Conservation (phyloP, 1,140 invertebrate genomes). For the Spodoptera litura region DNA sequence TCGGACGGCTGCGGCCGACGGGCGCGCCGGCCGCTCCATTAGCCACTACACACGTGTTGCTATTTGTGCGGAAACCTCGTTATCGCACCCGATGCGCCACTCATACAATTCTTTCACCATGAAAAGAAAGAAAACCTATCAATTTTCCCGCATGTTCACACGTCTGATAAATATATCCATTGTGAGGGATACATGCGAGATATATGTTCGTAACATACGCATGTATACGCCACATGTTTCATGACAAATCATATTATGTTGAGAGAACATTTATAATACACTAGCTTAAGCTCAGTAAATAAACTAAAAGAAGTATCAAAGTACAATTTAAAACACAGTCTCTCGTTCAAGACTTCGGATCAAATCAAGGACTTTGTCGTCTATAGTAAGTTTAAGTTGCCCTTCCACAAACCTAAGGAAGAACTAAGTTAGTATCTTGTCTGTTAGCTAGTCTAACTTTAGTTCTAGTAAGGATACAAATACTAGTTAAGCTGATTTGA, state of each 20-base stretch:
- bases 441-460: constrained; percentile 37
- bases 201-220: neutral
- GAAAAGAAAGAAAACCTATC: constrained; percentile 60
- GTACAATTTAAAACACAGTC: constrained; percentile 10
- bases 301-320: constrained; percentile 2
- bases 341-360: constrained; percentile 7
- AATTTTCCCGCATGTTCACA: constrained; percentile 47
- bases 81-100: constrained; percentile 59
- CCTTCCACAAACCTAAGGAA: constrained; percentile 21
- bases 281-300: neutral
- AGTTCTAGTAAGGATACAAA: constrained; percentile 18
- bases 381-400: constrained; percentile 32
- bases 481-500: constrained; percentile 36
- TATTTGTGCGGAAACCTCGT: constrained; percentile 65
- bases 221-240: neutral
- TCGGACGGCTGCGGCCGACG: constrained; percentile 6
- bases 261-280: neutral
- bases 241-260: neutral
- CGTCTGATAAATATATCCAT: constrained; percentile 14
- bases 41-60: constrained; percentile 62
- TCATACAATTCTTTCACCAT: constrained; percentile 54
- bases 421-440: constrained; percentile 35
- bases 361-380: constrained; percentile 33
- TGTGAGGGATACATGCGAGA: constrained; percentile 5
- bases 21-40: constrained; percentile 52